Base-by-base conservation (phyloP, 2,888 invertebrate genomes). In the Hemistola chrysoprasaria region DNA sequence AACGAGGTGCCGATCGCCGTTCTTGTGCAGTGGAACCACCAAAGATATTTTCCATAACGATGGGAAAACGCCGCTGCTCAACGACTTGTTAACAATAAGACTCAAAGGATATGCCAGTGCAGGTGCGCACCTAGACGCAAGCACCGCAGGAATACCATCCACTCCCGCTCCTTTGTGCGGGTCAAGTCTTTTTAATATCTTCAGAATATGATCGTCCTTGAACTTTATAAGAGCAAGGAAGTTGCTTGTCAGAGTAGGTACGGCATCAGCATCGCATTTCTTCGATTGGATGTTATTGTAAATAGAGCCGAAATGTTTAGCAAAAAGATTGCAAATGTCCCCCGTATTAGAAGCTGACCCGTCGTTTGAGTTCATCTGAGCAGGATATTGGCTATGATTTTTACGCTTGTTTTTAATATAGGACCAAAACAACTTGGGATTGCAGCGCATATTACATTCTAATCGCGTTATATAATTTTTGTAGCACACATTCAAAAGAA, bases 381-480 rank as follows among this genome's bases (percentile, higher is more conserved):
- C n/a, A n/a, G n/a, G n/a, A n/a, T n/a, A n/a, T n/a, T n/a, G n/a
- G n/a, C n/a, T n/a, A n/a, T n/a, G n/a, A n/a, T n/a, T n/a, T n/a
- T n/a, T n/a, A n/a, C n/a, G n/a, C n/a, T n/a, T n/a, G n/a, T n/a
- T n/a, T n/a, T n/a, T n/a, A n/a, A n/a, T n/a, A n/a, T n/a, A n/a
- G n/a, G n/a, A n/a, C 51, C 48, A 53, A 7, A 51, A 36, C 6
- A 40, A 5, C 43, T 51, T 50, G 0, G 51, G 44, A 31, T 51
- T 50, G 2, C 11, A 36, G 8, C 8, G 24, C 0, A 52, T 1
- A 6, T 27, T 33, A 8, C 22, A 20, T 33, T 52, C 48, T 1
- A 47, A 11, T 5, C 22, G 27, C 0, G 9, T 11, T 2, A 46
- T 21, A n/a, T 54, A 44, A 6, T 9, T 3, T 26, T 7, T 32